Evolutionary conservation across 2,113 vertebrate species (phyloP), one percentile per base, ranked within the genome.

Genomic region (Saccopteryx bilineata): DNA sequence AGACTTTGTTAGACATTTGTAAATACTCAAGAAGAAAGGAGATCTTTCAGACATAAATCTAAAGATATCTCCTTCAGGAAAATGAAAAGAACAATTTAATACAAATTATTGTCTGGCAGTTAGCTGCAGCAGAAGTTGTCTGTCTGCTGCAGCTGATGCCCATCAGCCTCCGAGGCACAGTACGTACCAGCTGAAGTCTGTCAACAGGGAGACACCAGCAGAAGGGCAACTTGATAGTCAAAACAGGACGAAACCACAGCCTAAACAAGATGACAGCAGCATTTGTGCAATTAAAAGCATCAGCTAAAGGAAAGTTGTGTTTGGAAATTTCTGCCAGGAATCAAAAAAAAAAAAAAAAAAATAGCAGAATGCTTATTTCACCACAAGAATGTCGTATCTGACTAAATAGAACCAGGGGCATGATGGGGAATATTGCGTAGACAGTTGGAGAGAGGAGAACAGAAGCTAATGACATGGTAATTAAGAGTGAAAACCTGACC

Each of bases 261-360:
- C 97, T 97, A 97, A 98, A 98, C 96, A 98, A 94, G 89, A 97
- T 97, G 97, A 97, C 95, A 97, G 69, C 94, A 97, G 94, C 97
- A 97, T 97, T 97, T 97, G 97, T 97, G 94, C 95, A 96, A 96
- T 97, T 96, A 97, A 88, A 94, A 96, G 97, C 94, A 98, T 97
- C 95, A 96, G 97, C 97, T 91, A 97, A 95, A 95, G 75, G 74
- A 78, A 93, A 93, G 74, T 92, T 75, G 58, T 93, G 88, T 97
- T 97, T 96, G 86, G 89, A 96, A 89, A 82, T 79, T 69, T 96
- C 83, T 17, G 56, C 89, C 96, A 96, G 94, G 74, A 96, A 95
- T 95, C 66, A 19, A 63, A 95, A 95, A 95, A 89, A 84, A 91
- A 39, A 39, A 39, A 39, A 39, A 39, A 39, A 39, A 39, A 39